Base-by-base conservation (phyloP, 1,140 invertebrate genomes). In the Latrodectus geometricus region DNA sequence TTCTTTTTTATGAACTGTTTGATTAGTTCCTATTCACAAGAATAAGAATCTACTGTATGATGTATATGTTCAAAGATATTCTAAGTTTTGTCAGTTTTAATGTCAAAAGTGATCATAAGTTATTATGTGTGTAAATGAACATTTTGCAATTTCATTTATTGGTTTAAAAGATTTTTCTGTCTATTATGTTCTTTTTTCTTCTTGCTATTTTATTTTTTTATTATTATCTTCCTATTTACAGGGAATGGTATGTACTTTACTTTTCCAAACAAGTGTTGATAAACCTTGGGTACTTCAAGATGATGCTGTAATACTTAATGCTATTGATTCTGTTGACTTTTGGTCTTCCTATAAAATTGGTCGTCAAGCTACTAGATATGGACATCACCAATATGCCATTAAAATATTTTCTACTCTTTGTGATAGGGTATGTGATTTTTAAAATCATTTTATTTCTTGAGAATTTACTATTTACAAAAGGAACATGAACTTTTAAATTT, bases 331-430 rank as follows among this genome's bases (percentile, higher is more conserved):
- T 76, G 93, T 93, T 2, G 94, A 96, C 90, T 92, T 94, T 0
- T 98, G 97, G 97, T 93, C 95, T 8, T 94, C 95, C 77, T 98
- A 97, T 91, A 93, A 95, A 88, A 95, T 98, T 74, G 96, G 95
- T 0, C 93, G 97, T 70, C 96, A 96, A 77, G 96, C 96, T 1
- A 93, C 96, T 12, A 93, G 95, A 91, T 95, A 92, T 89, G 90
- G 90, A 23, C 91, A 92, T 88, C 91, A 91, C 89, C 82, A 89
- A 35, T 87, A 91, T 49, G 92, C 91, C 15, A 82, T 89, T 14
- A 87, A 88, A 74, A 88, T 92, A 11, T 90, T 91, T 80, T 87
- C 80, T 21, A 23, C n/a, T 15, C 83, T 86, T 12, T 88, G 76
- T 81, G 70, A 85, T 66, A 35, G 69, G 49, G 88, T 88, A 79